Base-by-base conservation (phyloP, 2,113 vertebrate species). In the Xyliphius kryptos region DNA sequence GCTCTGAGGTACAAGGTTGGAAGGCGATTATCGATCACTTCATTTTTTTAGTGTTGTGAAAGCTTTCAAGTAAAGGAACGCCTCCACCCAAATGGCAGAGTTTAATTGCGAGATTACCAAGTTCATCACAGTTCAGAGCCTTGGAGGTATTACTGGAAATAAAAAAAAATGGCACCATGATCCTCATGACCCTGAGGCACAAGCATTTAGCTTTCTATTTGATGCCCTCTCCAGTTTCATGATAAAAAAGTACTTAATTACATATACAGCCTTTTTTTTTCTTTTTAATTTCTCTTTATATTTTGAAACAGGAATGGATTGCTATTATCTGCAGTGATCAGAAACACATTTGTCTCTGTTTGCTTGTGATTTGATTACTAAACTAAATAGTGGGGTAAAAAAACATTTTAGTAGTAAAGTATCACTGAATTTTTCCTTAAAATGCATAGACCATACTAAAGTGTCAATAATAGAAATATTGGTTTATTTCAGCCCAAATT, bases 101-200 rank as follows among this genome's bases (percentile, higher is more conserved):
- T 57, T 56, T 67, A 40, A 72, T 63, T 57, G 22, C 13, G 44
- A 37, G 70, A 68, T 72, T 68, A 68, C 26, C 19, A 13, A 36
- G 54, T 55, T 68, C 54, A 63, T 67, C 58, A 63, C 10, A 63
- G 55, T 51, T 5, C 21, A 36, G 13, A 48, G 60, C 70, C 59
- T 32, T 63, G 55, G 26, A 63, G 70, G 54, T 3, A 48, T 55
- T 63, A 52, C 59, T 67, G 49, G 43, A 67, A 67, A 67, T 67
- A 63, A 53, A 48, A 56, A 63, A 53, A 48, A 56, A 58, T 60
- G 47, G 53, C 48, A 61, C 46, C 54, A 41, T 58, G 48, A 68
- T 54, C 49, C 48, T 22, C 38, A 67, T 63, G 20, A n/a, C 15
- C 56, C 17, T 32, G n/a, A 48, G 56, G 44, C 70, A 50, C 2